A percentile compares a stretch with the other conserved stretches of the same genome.
Conservation (phyloP, 2,888 invertebrate genomes). For the Podabrus alpinus region DNA sequence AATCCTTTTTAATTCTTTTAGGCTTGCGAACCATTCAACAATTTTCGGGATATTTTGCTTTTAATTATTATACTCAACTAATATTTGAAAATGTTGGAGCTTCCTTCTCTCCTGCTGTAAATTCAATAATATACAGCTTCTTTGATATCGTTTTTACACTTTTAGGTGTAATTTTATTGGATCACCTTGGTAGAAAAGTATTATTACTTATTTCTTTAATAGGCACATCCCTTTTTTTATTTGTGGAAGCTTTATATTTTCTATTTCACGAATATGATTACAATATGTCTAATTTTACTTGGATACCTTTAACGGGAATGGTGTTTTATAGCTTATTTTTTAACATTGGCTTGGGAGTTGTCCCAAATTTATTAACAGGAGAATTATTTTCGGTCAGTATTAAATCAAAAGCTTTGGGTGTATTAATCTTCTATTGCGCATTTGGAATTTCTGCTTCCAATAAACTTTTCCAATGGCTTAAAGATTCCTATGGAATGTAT, state of each 20-base stretch:
- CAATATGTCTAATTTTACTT: constrained; percentile 32
- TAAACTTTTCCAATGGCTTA: constrained; percentile 45
- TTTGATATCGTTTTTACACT: constrained; percentile 21
- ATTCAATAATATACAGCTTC: constrained; percentile 40
- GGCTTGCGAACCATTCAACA: constrained; percentile 46
- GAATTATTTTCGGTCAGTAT: constrained; percentile 48
- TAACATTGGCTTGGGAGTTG: constrained; percentile 31
- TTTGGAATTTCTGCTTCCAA: constrained; percentile 36
- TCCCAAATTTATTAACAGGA: constrained; percentile 39
- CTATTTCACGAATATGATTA: constrained; percentile 34
- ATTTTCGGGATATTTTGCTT: constrained; percentile 43
- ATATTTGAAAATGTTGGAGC: constrained; percentile 47
- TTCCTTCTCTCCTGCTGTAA: constrained; percentile 37
- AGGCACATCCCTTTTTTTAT: constrained; percentile 34
- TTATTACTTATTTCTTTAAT: constrained; percentile 39
- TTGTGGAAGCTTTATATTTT: constrained; percentile 39
- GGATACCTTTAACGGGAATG: constrained; percentile 44
- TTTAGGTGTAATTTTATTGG: constrained; percentile 33
- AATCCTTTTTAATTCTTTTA: constrained; percentile 41
- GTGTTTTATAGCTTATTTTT: constrained; percentile 26
- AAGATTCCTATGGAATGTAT: constrained; percentile 39
- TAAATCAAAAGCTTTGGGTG: constrained; percentile 42
- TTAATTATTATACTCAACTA: constrained; percentile 43
- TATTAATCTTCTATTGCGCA: constrained; percentile 33
- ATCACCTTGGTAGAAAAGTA: constrained; percentile 40